A percentile compares a stretch with the other conserved stretches of the same genome.
These are phyloP conservation scores for Cephalophus harveyi DNA, from an alignment of 2,113 vertebrate genomes.

Conservation along the genomic window DNA sequence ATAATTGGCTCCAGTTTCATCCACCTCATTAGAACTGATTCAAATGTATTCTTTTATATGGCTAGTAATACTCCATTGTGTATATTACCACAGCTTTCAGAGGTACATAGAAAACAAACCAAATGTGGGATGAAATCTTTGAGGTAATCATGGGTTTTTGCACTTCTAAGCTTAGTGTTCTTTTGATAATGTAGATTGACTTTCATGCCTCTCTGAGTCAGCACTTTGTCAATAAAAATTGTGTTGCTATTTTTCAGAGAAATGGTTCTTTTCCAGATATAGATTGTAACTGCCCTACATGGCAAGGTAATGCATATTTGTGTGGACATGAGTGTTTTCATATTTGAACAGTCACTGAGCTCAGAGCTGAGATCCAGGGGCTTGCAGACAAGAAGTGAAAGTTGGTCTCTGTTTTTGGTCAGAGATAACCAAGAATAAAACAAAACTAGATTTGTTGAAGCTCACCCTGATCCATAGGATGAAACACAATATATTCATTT, in stretches of 20 bases:
- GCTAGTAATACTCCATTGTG: no score
- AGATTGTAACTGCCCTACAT: not conserved
- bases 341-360: not conserved
- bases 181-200: not conserved
- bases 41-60: no score
- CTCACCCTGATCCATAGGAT: accelerated
- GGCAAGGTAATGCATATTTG: not conserved
- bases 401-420: not conserved
- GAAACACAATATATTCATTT: not conserved
- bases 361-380: not conserved
- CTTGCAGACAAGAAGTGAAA: not conserved
- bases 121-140: not conserved
- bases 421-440: not conserved
- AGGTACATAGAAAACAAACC: not conserved
- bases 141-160: not conserved
- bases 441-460: not conserved
- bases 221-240: slow-evolving; percentile 17
- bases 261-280: not conserved
- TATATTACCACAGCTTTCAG: no score
- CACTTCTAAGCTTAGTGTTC: not conserved
- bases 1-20: no score
- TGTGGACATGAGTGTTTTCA: not conserved
- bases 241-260: not conserved
- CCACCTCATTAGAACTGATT: no score
- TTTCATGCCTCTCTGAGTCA: not conserved